Evolutionary conservation across 2,888 invertebrate species (phyloP).

Genomic region (Bedellia somnulentella): DNA sequence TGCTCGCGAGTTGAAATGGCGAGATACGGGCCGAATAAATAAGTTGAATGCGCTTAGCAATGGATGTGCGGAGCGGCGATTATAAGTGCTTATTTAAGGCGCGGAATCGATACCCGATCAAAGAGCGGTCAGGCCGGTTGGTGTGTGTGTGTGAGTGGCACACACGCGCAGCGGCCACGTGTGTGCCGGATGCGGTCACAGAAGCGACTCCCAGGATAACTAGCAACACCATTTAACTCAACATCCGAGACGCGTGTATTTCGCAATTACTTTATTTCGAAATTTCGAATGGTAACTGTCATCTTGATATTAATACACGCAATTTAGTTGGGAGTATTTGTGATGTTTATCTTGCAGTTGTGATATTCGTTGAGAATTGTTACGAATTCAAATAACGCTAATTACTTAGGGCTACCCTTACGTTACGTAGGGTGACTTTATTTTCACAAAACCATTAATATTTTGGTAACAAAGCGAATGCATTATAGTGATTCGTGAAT

Average conservation of each 20-base stretch:
- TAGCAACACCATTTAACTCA: conserved; percentile 13
- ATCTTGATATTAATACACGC: too few species aligned
- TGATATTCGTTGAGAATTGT: too few species aligned
- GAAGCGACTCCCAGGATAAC: conserved; percentile 15
- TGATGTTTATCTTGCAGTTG: too few species aligned
- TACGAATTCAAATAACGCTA: too few species aligned
- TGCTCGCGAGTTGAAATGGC: conserved; percentile 2
- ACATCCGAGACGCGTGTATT: conserved; percentile 11
- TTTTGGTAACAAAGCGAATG: too few species aligned
- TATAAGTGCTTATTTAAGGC: conserved; percentile 25
- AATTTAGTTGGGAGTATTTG: too few species aligned
- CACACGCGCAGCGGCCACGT: conserved; percentile 1
- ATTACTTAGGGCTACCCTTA: too few species aligned
- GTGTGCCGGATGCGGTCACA: conserved; percentile 25
- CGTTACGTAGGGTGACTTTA: too few species aligned
- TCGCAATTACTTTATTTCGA: conserved; percentile 2
- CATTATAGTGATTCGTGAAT: too few species aligned
- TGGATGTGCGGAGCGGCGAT: conserved; percentile 15
- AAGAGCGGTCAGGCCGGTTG: conserved; percentile 25
- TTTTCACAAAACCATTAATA: too few species aligned
- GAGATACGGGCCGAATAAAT: conserved; percentile 3
- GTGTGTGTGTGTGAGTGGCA: conserved; percentile 12
- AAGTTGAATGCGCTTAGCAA: not conserved
- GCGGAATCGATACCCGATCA: conserved; percentile 41
- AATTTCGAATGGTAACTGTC: too few species aligned